phyloP scores from a whole-genome alignment of 2,113 vertebrate genomes.

The Neopipo cinnamomea region DNA sequence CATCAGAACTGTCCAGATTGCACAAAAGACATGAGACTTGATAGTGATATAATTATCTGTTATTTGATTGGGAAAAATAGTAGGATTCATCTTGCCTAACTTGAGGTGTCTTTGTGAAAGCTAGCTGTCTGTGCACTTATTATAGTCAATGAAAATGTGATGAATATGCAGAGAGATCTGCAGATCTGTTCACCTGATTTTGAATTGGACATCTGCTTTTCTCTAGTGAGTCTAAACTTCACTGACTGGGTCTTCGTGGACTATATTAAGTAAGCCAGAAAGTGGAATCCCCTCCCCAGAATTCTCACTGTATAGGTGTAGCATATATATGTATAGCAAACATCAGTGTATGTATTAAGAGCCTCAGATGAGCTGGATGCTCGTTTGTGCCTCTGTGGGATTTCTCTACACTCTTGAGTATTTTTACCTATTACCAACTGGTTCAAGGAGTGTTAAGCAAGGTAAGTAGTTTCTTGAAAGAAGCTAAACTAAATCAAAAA shows the following conservation, averaged over 20 bases:
- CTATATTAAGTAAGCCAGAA: background rate
- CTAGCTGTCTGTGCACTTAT: background rate
- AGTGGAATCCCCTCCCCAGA: background rate
- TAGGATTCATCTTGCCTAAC: background rate
- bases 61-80: background rate
- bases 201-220: background rate
- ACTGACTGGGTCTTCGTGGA: background rate
- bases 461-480: background rate
- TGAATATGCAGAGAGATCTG: background rate
- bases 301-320: background rate
- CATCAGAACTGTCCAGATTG: background rate
- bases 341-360: fast-evolving
- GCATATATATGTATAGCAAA: background rate
- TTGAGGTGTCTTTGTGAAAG: background rate
- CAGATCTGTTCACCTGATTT: background rate
- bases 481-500: background rate
- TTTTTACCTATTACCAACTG: background rate
- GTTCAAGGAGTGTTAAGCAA: background rate
- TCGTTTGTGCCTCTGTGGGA: background rate
- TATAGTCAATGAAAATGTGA: background rate
- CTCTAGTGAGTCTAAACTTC: background rate
- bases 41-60: background rate
- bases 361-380: background rate
- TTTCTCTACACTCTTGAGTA: background rate
- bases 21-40: background rate